phyloP scores from a whole-genome alignment of 92 coral and sea anemone species.

The Bergia sp. region DNA sequence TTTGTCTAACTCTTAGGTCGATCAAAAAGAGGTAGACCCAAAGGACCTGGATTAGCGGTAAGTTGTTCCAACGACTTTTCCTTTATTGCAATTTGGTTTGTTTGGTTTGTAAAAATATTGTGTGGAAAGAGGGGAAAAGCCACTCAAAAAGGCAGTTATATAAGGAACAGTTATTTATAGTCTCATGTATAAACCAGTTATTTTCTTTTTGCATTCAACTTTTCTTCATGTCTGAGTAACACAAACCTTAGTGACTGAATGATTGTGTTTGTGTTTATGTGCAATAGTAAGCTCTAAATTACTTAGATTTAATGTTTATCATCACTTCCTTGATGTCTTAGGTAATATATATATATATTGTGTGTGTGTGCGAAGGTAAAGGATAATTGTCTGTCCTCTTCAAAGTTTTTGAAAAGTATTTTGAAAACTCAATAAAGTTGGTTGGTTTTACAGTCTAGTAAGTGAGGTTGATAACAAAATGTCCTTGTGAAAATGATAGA shows the following conservation, averaged over 20 bases:
- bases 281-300: background rate
- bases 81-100: background rate
- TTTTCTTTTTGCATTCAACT: too few relatives aligned
- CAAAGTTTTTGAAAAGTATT: background rate
- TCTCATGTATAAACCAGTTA: background rate
- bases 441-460: background rate
- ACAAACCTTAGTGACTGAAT: background rate
- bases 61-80: background rate
- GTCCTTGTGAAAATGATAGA: background rate
- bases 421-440: too few relatives aligned
- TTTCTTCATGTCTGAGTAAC: background rate
- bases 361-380: background rate
- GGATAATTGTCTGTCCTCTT: background rate
- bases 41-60: constrained; percentile 34
- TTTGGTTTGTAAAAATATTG: background rate
- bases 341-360: too few relatives aligned
- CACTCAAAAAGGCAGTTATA: background rate
- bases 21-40: constrained; percentile 45
- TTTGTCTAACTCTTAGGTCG: constrained; percentile 22
- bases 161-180: background rate
- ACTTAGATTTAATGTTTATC: background rate
- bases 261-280: background rate
- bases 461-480: too few relatives aligned
- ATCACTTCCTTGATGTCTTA: background rate
- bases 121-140: background rate